Evolutionary conservation across 2,797 vertebrate genomes (phyloP).

Genomic region (Liasis olivaceus): DNA sequence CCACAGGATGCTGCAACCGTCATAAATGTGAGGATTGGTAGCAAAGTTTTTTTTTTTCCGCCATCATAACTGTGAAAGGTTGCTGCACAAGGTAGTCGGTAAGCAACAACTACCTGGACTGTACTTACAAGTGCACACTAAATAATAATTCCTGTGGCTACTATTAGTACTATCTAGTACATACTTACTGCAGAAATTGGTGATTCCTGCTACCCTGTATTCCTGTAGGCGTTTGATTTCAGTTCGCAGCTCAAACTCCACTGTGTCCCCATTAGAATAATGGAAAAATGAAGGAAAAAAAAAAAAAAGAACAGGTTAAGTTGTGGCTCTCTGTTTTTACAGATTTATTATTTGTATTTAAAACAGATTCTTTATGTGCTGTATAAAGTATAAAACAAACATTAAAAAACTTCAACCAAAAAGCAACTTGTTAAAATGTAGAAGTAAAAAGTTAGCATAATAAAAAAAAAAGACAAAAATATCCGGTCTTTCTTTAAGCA

Average conservation of each 20-base stretch:
- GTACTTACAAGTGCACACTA: background rate
- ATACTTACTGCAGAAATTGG: slow-evolving; percentile 95
- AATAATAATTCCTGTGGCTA: background rate
- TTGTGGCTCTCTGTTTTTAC: background rate
- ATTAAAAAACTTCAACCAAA: background rate
- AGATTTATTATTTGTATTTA: background rate
- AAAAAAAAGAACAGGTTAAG: slow-evolving; percentile 38
- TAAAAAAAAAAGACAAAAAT: background rate
- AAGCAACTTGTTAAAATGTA: background rate
- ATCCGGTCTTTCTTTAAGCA: background rate
- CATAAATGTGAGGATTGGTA: background rate
- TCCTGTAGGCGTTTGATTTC: slow-evolving; percentile 94
- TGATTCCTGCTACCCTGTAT: slow-evolving; percentile 92
- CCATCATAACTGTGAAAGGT: background rate
- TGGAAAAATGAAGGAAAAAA: slow-evolving; percentile 30
- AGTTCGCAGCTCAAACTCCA: slow-evolving; percentile 95
- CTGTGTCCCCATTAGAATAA: slow-evolving; percentile 70
- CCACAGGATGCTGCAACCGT: background rate
- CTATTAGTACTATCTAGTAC: background rate
- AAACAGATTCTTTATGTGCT: background rate
- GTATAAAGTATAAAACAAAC: background rate
- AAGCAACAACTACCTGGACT: background rate
- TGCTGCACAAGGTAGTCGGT: background rate
- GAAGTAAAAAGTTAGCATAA: background rate
- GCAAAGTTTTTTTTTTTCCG: background rate